A percentile compares a stretch with the other conserved stretches of the same genome.
These are phyloP conservation scores for Furnarius figulus DNA, from an alignment of 2,113 vertebrate species.

Conservation along the genomic window DNA sequence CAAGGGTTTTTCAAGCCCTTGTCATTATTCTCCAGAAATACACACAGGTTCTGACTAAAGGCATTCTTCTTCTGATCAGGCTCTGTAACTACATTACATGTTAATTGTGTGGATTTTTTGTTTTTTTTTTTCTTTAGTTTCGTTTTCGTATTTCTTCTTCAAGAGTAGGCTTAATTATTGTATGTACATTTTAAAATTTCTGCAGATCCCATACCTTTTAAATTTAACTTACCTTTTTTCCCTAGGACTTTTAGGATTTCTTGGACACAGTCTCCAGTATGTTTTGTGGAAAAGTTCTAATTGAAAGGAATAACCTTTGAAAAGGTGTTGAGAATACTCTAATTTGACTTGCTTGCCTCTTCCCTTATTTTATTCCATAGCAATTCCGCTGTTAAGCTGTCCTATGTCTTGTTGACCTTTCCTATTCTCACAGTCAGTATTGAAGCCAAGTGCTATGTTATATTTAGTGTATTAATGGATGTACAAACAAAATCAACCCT, in stretches of 20 bases:
- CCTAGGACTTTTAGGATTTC: not conserved
- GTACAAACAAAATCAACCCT: not conserved
- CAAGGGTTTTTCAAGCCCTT: not conserved
- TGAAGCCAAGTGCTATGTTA: not conserved
- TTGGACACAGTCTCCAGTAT: not conserved
- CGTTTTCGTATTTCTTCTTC: not conserved
- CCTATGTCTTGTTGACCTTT: not conserved
- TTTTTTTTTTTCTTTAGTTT: rapidly evolving
- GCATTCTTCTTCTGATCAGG: not conserved
- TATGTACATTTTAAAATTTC: not conserved
- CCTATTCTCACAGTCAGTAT: not conserved
- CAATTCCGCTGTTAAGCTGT: not conserved
- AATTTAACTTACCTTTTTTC: not conserved
- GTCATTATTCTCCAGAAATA: not conserved
- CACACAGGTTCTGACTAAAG: not conserved
- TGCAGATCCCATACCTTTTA: not conserved
- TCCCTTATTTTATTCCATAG: not conserved
- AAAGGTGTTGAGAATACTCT: not conserved
- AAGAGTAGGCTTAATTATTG: not conserved
- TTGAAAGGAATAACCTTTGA: not conserved
- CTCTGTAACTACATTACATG: not conserved
- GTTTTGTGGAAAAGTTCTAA: not conserved
- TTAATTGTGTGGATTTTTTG: not conserved
- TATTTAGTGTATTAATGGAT: not conserved
- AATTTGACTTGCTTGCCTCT: not conserved